Conservation (phyloP, 1,140 invertebrate species). For the Ganaspis sp. region DNA sequence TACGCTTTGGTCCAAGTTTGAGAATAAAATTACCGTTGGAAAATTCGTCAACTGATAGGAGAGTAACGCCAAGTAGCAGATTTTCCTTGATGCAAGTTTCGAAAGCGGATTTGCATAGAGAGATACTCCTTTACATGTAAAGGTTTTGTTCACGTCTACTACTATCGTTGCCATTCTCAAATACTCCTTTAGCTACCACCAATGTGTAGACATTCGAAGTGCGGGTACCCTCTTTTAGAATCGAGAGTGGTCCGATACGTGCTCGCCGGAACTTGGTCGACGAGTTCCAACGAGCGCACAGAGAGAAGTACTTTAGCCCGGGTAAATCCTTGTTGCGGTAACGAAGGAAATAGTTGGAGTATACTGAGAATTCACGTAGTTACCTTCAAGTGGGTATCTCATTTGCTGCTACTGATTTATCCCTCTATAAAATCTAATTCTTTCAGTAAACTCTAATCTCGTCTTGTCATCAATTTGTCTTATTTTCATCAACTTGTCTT, state of each 20-base stretch:
- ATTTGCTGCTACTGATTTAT: slow-evolving; percentile 4
- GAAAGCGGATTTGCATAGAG: slow-evolving; percentile 47
- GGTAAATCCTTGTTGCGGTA: slow-evolving; percentile 21
- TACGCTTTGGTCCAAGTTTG: slow-evolving; percentile 12
- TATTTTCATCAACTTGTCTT: background rate
- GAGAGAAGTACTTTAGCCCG: slow-evolving; percentile 11
- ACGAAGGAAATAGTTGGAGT: slow-evolving; percentile 20
- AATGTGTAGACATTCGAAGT: slow-evolving; percentile 6
- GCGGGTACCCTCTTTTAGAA: slow-evolving; percentile 28
- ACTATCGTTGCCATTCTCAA: background rate
- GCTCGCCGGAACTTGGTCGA: slow-evolving; percentile 19
- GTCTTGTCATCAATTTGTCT: too few species aligned
- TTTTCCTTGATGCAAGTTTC: slow-evolving; percentile 39
- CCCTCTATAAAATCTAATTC: background rate
- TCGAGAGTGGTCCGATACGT: slow-evolving; percentile 3
- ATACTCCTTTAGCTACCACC: background rate
- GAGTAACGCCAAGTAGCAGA: slow-evolving; percentile 31
- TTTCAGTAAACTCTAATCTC: background rate
- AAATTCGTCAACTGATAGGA: slow-evolving; percentile 52
- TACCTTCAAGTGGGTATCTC: slow-evolving; percentile 5
- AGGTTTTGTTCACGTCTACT: slow-evolving; percentile 15
- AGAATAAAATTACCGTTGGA: slow-evolving; percentile 45
- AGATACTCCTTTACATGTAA: slow-evolving; percentile 29
- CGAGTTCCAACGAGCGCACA: slow-evolving; percentile 7
- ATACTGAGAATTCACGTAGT: slow-evolving; percentile 11